A percentile compares a stretch with the other conserved stretches of the same genome.
These are phyloP conservation scores for Hylyphantes graminicola DNA, from an alignment of 1,140 invertebrate species.

Conservation along the genomic window DNA sequence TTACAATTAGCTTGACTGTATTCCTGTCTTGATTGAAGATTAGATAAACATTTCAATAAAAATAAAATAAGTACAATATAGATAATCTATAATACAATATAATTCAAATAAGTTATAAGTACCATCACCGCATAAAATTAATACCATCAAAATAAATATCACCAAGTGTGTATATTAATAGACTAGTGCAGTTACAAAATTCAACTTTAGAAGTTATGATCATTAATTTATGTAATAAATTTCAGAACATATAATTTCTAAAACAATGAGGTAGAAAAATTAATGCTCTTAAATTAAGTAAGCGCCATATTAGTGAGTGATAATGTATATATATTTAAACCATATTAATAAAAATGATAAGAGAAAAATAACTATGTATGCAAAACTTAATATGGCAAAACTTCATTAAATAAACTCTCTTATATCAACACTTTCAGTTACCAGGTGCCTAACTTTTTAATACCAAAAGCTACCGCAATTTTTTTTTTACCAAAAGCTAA, in stretches of 20 bases:
- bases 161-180: constrained; percentile 13
- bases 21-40: constrained; percentile 1
- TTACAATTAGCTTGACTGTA: neutral
- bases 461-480: too few relatives aligned
- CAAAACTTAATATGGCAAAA: too few relatives aligned
- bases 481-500: too few relatives aligned
- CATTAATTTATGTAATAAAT: neutral
- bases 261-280: constrained; percentile 7
- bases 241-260: neutral
- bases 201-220: neutral
- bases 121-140: constrained; percentile 26
- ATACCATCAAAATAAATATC: constrained; percentile 12
- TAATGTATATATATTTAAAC: neutral
- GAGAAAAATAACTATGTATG: too few relatives aligned
- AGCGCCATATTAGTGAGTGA: neutral
- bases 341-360: too few relatives aligned
- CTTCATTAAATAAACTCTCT: too few relatives aligned
- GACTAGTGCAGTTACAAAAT: constrained; percentile 25
- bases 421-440: too few relatives aligned
- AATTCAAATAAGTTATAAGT: constrained; percentile 2
- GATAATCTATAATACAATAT: neutral
- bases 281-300: neutral
- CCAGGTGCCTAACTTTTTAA: too few relatives aligned
- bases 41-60: constrained; percentile 4
- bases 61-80: constrained; percentile 34